Base-by-base conservation (phyloP, 2,797 vertebrate genomes). In the Anguilla anguilla region DNA sequence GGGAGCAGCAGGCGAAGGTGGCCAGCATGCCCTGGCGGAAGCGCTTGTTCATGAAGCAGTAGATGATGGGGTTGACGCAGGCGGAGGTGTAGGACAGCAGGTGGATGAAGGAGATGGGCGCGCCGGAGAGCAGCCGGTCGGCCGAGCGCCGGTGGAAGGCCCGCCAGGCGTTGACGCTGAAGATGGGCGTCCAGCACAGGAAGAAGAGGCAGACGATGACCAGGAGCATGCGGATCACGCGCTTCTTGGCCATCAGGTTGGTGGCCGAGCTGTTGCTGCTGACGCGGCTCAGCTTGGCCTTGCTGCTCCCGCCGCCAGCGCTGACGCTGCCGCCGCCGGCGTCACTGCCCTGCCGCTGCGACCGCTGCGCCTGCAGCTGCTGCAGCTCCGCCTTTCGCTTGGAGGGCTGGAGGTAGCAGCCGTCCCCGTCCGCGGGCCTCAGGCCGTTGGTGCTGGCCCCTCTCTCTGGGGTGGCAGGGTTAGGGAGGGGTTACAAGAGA, bases 11-110 rank as follows among this genome's bases (percentile, higher is more conserved):
- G 90, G 94, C 87, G 92, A 99, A 99, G 0, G 98, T 99, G 88
- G 96, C 93, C 9, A 98, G 91, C 91, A 99, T 97, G 67, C 96
- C 97, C 83, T 95, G 92, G 49, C 98, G 97, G 95, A 99, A 99
- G 0, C 98, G 97, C 85, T 96, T 98, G 97, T 99, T 98, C 98
- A 99, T 99, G 89, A 99, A 99, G 93, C 98, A 99, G 94, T 99
- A 99, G 77, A 99, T 98, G 93, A 99, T 96, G 81, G 98, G 98
- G 93, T 99, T 99, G 90, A 99, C 97, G 0, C 98, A 99, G 90
- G 98, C 97, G 0, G 98, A 99, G 0, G 96, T 98, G 95, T 99
- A 99, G 89, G 98, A 99, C 72, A 99, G 93, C 92, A 99, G 89
- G 91, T 99, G 98, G 92, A 99, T 99, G 91, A 99, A 99, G 88